phyloP scores from a whole-genome alignment of 2,797 vertebrate species.

The Gallinago stenura region DNA sequence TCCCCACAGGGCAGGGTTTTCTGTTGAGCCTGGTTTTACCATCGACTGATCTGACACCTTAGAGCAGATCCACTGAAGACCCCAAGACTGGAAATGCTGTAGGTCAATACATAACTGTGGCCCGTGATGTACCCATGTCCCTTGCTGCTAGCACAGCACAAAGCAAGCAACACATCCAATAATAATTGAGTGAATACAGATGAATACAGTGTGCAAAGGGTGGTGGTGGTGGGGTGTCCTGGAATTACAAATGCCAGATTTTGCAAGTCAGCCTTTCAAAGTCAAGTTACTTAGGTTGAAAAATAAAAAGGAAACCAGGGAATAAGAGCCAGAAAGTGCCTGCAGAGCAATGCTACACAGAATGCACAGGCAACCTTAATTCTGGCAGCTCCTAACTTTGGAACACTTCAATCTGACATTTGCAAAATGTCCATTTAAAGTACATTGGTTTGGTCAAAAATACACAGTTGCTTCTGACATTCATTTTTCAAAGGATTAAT shows the following conservation, averaged over 20 bases:
- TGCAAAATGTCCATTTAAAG: not conserved
- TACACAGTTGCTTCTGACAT: not conserved
- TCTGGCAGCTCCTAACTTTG: not conserved
- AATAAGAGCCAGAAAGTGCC: not conserved
- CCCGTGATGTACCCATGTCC: accelerated
- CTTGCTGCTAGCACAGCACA: not conserved
- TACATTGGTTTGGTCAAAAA: not conserved
- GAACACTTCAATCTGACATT: not conserved
- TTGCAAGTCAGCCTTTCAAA: not conserved
- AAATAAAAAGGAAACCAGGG: not conserved
- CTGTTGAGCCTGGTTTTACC: not conserved
- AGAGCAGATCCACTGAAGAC: not conserved
- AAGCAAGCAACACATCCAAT: not conserved
- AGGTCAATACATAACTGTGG: not conserved
- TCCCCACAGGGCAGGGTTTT: not conserved
- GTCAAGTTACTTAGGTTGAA: not conserved
- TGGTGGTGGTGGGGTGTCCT: not conserved
- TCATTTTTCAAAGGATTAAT: not conserved
- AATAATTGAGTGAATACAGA: not conserved
- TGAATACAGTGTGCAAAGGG: not conserved
- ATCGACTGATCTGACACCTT: not conserved
- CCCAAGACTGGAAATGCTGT: not conserved
- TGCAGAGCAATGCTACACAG: not conserved
- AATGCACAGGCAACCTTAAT: not conserved
- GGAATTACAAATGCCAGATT: not conserved